phyloP scores from a whole-genome alignment of 2,888 invertebrate genomes.

The Cosmopolites sordidus region DNA sequence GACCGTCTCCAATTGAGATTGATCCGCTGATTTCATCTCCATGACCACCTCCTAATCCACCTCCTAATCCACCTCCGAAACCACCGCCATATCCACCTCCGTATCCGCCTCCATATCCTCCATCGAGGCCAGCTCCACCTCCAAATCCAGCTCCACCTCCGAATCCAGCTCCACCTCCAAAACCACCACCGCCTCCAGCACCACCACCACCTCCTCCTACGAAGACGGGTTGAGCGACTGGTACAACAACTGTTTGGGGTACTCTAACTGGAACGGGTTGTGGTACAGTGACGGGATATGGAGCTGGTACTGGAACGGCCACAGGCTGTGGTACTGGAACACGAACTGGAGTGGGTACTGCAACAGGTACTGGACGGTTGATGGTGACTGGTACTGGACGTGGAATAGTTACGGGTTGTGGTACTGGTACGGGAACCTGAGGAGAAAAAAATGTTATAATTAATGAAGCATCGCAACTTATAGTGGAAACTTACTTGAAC shows the following conservation, averaged over 20 bases:
- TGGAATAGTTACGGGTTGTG: slow-evolving; percentile 34
- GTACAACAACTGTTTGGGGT: slow-evolving; percentile 37
- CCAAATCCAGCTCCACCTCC: slow-evolving; percentile 25
- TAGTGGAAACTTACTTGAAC: slow-evolving; percentile 22
- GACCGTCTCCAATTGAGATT: slow-evolving; percentile 14
- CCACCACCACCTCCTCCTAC: slow-evolving; percentile 35
- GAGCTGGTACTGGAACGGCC: slow-evolving; percentile 51
- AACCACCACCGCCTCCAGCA: slow-evolving; percentile 28
- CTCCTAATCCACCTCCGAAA: background rate
- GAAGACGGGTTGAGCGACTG: slow-evolving; percentile 33
- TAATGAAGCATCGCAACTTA: too few species aligned
- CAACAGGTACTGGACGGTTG: slow-evolving; percentile 38
- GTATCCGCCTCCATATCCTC: slow-evolving; percentile 16
- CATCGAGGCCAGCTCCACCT: slow-evolving; percentile 13
- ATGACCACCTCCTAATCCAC: slow-evolving; percentile 9
- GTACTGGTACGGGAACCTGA: slow-evolving; percentile 37
- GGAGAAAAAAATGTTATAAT: too few species aligned
- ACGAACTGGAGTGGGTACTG: slow-evolving; percentile 50
- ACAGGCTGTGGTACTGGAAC: slow-evolving; percentile 48
- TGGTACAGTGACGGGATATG: slow-evolving; percentile 54
- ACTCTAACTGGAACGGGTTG: slow-evolving; percentile 51
- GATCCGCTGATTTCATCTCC: slow-evolving; percentile 11
- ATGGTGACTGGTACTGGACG: slow-evolving; percentile 35
- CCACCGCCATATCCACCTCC: slow-evolving; percentile 10
- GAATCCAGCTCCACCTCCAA: slow-evolving; percentile 25